Base-by-base conservation (phyloP, 2,888 invertebrate genomes). In the Chydorus sphaericus region DNA sequence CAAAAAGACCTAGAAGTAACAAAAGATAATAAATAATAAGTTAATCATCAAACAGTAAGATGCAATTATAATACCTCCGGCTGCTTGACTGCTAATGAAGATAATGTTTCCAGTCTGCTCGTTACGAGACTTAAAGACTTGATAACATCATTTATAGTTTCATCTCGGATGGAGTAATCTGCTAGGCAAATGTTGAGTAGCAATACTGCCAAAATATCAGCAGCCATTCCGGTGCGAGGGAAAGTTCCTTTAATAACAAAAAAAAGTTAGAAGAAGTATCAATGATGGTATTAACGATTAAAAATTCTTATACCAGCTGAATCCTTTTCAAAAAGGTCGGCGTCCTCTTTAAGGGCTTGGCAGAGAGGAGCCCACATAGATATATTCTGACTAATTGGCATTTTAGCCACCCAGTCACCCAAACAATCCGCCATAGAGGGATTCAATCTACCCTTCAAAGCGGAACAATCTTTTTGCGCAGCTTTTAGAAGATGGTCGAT, bases 361-460 rank as follows among this genome's bases (percentile, higher is more conserved):
- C 33, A 26, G n/a, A 52, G 11, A 4, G 23, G 2, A 23, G 4
- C 20, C 52, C 36, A 52, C n/a, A 52, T 7, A 2, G 2, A 11
- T 14, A 52, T 10, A 36, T 26, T 52, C 36, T 52, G 52, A 11
- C 10, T 36, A 20, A 52, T 36, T 18, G 52, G 52, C 23, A 52
- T 11, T 20, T 26, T 33, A 14, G 18, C 36, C 16, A 33, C 23
- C 7, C 36, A 33, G 10, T 31, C 52, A 11, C 18, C 18, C 31
- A 52, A 29, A 20, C 36, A 31, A 18, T 36, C 33, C 1, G 36
- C 23, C 23, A 52, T 1, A 2, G 10, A 23, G n/a, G 31, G 33
- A 11, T 31, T 16, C 8, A 39, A 39, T 6, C 6, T 16, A 6
- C n/a, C 16, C 39, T 16, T 39, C 16, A 26, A 14, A n/a, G 52